Evolutionary conservation across 2,888 invertebrate species (phyloP), one percentile per base, ranked within the genome.

Genomic region (Thalpophila matura): DNA sequence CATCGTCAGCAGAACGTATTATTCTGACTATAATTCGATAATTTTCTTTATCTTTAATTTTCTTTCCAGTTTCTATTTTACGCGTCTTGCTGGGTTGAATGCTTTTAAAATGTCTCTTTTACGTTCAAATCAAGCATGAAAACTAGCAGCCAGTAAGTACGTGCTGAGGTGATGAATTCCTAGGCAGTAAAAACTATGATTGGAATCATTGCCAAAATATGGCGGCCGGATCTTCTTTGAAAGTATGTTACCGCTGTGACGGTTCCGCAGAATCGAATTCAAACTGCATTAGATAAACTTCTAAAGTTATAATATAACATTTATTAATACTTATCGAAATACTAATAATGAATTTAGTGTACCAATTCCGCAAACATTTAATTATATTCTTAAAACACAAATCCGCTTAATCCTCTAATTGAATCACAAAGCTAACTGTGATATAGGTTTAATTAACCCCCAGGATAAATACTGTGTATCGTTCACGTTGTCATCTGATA

Each of bases 1-100:
- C 75, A 87, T 88, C 87, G 83, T 85, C 82, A 78, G 72, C 59
- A 61, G 61, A 77, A 77, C 74, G 77, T 81, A 82, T 84, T 84
- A 82, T 77, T 74, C 77, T 82, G 80, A 81, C 80, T 73, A 78
- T 80, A 84, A 85, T 84, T 80, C 77, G 63, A 80, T 79, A 77
- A 80, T 84, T 84, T 83, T 74, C 81, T n/a, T n/a, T n/a, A n/a
- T n/a, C n/a, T n/a, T n/a, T n/a, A n/a, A n/a, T n/a, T n/a, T n/a
- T 79, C 81, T 84, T 84, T 60, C 72, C 70, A 79, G 83, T 84
- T 82, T 79, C 80, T 69, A 71, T 71, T 72, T 81, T 76, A 71
- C 81, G 75, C 69, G 75, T 83, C 81, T 80, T 74, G 77, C 75
- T 74, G 64, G 73, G 77, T 74, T 79, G 74, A 78, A 79, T 60